Conservation (phyloP, 2,797 vertebrate genomes). For the Podarcis lilfordi region DNA sequence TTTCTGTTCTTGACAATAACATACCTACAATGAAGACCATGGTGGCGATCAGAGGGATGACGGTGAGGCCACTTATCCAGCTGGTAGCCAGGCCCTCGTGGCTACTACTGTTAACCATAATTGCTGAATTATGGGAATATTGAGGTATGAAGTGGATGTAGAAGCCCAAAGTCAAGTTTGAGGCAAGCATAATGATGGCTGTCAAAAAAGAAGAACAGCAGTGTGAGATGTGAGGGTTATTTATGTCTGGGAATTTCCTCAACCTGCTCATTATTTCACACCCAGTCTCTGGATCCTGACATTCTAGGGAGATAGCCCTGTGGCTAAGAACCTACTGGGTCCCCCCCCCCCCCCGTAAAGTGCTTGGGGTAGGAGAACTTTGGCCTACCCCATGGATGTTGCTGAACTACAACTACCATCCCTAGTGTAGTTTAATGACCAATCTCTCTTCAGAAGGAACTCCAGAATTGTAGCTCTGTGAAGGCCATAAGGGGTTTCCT, state of each 20-base stretch:
- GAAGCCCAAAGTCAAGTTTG: constrained; percentile 86
- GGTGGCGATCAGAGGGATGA: constrained; percentile 88
- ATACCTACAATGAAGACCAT: constrained; percentile 93
- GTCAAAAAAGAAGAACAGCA: not conserved
- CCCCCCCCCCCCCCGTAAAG: too few species aligned
- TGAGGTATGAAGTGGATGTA: constrained; percentile 68
- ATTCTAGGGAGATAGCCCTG: too few species aligned
- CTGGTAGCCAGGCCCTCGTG: constrained; percentile 28
- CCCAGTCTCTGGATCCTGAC: not conserved
- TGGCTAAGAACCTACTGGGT: not conserved
- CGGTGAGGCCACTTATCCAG: constrained; percentile 59
- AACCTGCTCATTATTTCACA: not conserved
- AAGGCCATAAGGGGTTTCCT: too few species aligned
- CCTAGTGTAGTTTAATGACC: too few species aligned
- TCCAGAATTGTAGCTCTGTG: too few species aligned
- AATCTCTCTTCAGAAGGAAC: too few species aligned
- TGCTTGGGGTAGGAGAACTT: not conserved
- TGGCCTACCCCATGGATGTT: not conserved
- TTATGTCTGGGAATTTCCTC: too few species aligned
- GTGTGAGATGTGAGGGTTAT: not conserved
- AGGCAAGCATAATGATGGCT: constrained; percentile 85
- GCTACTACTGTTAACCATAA: constrained; percentile 9
- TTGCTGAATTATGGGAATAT: constrained; percentile 35
- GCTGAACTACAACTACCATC: too few species aligned
- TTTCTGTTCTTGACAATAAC: constrained; percentile 27